These are phyloP conservation scores for Philonicus albiceps DNA, from an alignment of 2,888 invertebrate genomes.

Conservation along the genomic window DNA sequence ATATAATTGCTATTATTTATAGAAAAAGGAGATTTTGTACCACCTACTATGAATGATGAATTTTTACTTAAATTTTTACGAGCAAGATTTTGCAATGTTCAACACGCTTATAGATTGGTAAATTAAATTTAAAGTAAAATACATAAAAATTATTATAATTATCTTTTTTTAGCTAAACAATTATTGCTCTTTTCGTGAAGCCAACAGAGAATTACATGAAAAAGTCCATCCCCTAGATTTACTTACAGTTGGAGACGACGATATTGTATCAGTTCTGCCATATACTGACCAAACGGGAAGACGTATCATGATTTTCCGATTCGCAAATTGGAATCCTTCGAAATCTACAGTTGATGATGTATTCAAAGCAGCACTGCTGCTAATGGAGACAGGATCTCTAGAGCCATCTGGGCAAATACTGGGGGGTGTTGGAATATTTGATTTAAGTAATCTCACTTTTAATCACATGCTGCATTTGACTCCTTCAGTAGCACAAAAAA, in stretches of 20 bases:
- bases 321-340: conserved; percentile 80
- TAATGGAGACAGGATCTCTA: conserved; percentile 76
- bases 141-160: not conserved
- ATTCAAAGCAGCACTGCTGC: conserved; percentile 74
- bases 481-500: conserved; percentile 73
- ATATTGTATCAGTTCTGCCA: conserved; percentile 76
- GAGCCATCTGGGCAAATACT: conserved; percentile 79
- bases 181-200: conserved; percentile 78
- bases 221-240: conserved; percentile 73
- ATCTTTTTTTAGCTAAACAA: conserved; percentile 67
- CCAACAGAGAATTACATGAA: conserved; percentile 73
- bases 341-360: conserved; percentile 72
- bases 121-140: conserved; percentile 54
- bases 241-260: conserved; percentile 71
- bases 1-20: conserved; percentile 55
- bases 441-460: conserved; percentile 74
- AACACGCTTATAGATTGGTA: conserved; percentile 79
- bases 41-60: conserved; percentile 78
- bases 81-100: conserved; percentile 75
- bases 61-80: conserved; percentile 78
- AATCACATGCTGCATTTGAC: conserved; percentile 78
- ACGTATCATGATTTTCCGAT: conserved; percentile 73
- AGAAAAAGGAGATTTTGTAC: conserved; percentile 79
- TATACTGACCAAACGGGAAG: conserved; percentile 79
- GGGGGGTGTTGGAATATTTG: conserved; percentile 80